Evolutionary conservation across 2,797 vertebrate genomes (phyloP), one percentile per base, ranked within the genome.

Genomic region (Uromys caudimaculatus): DNA sequence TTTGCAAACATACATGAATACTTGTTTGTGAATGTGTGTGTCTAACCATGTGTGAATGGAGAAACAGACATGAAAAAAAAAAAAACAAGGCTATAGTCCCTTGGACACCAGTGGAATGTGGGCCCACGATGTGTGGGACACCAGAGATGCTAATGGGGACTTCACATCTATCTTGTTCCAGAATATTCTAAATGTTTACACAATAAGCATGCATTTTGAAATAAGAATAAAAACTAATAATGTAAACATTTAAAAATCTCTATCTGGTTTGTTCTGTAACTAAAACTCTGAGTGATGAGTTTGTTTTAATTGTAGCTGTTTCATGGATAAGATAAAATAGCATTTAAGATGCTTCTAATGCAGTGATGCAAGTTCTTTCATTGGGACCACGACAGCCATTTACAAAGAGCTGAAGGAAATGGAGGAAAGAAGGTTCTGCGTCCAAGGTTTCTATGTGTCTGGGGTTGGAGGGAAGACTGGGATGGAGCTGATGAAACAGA

Each of bases 301-400:
- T 93, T 95, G 90, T 78, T 96, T 96, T 96, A 94, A 97, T 90
- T 95, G 89, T 10, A 94, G 78, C 73, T 90, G 67, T 94, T 95
- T 90, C 38, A 23, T 23, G 29, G 79, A 91, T 27, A 77, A 95
- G 77, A 95, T 93, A 50, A 95, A 97, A 92, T 92, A 91, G 67
- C 60, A 71, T 94, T 95, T 86, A 90, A 96, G 89, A 92, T 93
- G 85, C 38, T 77, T 21, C 87, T 89, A 95, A 84, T 82, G 76
- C 12, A 41, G 44, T 77, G 73, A 93, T 95, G 54, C 77, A 93
- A 84, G 38, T 95, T 89, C 23, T 94, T 93, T 91, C 83, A 11
- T 76, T 85, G 60, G 76, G 19, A 75, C 64, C 32, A 35, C 16
- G 8, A 38, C 14, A 79, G 16, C 27, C 85, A 50, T 54, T 93